These are phyloP conservation scores for Acronicta psi DNA, from an alignment of 2,888 invertebrate genomes.

Conservation along the genomic window DNA sequence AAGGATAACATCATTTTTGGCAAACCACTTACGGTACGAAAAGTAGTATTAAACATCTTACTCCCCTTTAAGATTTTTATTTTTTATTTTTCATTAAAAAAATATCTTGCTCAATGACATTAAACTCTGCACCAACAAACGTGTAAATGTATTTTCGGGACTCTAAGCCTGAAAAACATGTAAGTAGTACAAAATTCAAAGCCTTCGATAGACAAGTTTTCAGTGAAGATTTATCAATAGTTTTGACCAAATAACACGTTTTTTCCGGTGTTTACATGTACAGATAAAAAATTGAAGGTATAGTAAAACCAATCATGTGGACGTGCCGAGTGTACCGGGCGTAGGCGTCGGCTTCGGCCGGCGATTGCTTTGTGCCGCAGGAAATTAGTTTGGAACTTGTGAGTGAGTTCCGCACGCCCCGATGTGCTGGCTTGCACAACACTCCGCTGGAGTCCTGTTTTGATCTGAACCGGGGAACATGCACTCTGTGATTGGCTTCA, in stretches of 20 bases:
- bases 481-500: background rate
- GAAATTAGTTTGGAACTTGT: constrained; percentile 85
- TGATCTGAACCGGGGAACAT: constrained; percentile 1
- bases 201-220: background rate
- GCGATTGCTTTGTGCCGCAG: constrained; percentile 84
- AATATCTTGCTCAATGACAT: too few relatives aligned
- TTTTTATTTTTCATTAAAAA: too few relatives aligned
- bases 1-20: constrained; percentile 21
- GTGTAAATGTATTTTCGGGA: too few relatives aligned
- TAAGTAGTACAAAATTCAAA: constrained; percentile 9
- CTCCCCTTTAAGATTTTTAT: too few relatives aligned
- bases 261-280: constrained; percentile 13
- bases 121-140: too few relatives aligned
- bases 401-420: constrained; percentile 63
- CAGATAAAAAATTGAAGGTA: constrained; percentile 43
- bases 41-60: constrained; percentile 33
- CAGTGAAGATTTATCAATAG: constrained; percentile 18
- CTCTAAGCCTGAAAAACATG: too few relatives aligned
- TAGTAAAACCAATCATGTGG: constrained; percentile 69
- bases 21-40: constrained; percentile 29
- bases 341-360: constrained; percentile 69
- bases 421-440: constrained; percentile 21
- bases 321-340: constrained; percentile 70
- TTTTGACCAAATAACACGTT: constrained; percentile 14
- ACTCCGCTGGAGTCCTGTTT: constrained; percentile 18